Evolutionary conservation across 2,888 invertebrate species (phyloP).

Genomic region (Clostera curtula): DNA sequence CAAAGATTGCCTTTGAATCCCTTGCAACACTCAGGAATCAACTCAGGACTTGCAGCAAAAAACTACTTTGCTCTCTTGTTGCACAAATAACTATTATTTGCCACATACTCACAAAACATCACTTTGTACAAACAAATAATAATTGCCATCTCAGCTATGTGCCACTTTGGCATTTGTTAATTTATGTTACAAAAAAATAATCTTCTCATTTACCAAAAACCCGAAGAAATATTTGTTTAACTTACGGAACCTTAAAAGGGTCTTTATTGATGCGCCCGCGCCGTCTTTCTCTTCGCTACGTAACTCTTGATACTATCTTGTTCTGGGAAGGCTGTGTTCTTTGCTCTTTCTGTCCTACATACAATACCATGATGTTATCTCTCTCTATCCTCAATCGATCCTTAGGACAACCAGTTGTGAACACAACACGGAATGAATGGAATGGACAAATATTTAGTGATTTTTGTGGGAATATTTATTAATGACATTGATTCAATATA

Average conservation of each 20-base stretch:
- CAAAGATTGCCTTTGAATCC: no score
- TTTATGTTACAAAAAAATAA: no score
- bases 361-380: conserved; percentile 23
- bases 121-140: no score
- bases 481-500: not conserved
- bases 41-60: no score
- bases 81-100: no score
- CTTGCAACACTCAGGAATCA: no score
- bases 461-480: conserved; percentile 4
- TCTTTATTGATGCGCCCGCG: conserved; percentile 59
- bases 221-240: no score
- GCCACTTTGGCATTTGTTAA: no score
- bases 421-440: conserved; percentile 23
- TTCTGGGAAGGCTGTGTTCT: conserved; percentile 53
- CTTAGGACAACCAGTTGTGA: conserved; percentile 49
- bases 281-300: conserved; percentile 52
- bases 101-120: no score
- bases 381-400: conserved; percentile 56
- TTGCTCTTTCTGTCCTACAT: conserved; percentile 27
- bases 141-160: no score
- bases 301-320: conserved; percentile 64
- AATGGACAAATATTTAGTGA: conserved; percentile 27
- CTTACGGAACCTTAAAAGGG: conserved; percentile 29
- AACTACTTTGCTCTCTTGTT: no score
- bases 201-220: no score